These are phyloP conservation scores for Margarornis squamiger DNA, from an alignment of 2,797 vertebrate genomes.

Conservation along the genomic window DNA sequence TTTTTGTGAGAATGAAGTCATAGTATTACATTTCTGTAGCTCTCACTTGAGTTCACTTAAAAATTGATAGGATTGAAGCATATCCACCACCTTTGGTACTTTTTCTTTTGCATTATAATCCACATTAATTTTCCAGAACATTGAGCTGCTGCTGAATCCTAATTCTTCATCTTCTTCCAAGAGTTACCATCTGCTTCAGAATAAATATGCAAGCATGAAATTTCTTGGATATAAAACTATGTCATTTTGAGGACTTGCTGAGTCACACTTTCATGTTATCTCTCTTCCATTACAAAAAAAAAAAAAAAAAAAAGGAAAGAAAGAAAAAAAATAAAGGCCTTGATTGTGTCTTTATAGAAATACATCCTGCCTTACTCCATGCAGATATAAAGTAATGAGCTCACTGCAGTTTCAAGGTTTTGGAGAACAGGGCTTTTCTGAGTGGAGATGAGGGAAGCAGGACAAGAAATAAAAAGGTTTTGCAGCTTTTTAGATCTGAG, in stretches of 20 bases:
- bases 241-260: neutral
- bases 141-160: neutral
- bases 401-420: neutral
- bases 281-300: neutral
- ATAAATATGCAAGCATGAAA: neutral
- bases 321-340: neutral
- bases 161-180: slow-evolving; percentile 4
- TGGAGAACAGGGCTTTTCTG: neutral
- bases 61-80: neutral
- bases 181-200: slow-evolving; percentile 26
- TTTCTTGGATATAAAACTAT: neutral
- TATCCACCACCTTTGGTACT: neutral
- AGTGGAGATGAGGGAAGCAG: neutral
- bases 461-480: neutral
- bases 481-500: neutral
- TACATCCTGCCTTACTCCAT: neutral
- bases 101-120: neutral
- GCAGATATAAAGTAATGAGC: neutral
- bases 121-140: slow-evolving; percentile 7
- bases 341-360: neutral
- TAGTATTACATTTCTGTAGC: neutral
- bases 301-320: neutral
- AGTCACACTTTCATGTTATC: neutral
- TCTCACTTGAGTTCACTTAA: neutral
- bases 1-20: neutral